phyloP scores from a whole-genome alignment of 2,888 invertebrate species.

The Cosmia trapezina region DNA sequence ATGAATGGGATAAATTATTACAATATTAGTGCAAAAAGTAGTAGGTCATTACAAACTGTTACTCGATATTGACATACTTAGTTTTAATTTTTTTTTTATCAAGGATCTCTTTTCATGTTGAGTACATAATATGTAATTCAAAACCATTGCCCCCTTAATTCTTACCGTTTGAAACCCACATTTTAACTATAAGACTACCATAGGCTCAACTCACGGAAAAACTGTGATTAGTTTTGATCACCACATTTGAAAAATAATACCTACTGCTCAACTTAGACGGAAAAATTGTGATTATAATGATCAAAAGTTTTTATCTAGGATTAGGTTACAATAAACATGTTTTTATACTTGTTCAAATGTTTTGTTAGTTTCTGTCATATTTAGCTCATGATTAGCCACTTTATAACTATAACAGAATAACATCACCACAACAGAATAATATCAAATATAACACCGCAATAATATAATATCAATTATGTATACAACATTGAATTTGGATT shows the following conservation, averaged over 20 bases:
- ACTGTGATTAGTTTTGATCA: no score
- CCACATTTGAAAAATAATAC: neutral
- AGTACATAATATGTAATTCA: slow-evolving; percentile 9
- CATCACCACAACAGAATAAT: no score
- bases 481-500: slow-evolving; percentile 31
- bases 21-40: slow-evolving; percentile 6
- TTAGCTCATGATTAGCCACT: slow-evolving; percentile 5
- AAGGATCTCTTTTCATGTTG: slow-evolving; percentile 15
- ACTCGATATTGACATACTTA: slow-evolving; percentile 10
- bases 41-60: slow-evolving; percentile 4
- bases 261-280: neutral
- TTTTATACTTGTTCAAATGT: slow-evolving; percentile 36
- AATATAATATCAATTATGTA: slow-evolving; percentile 8
- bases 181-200: slow-evolving; percentile 14
- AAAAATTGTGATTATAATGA: slow-evolving; percentile 38
- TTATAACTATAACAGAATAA: slow-evolving; percentile 10
- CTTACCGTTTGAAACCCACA: slow-evolving; percentile 1
- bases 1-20: slow-evolving; percentile 29
- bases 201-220: neutral
- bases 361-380: slow-evolving; percentile 26
- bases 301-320: slow-evolving; percentile 51
- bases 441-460: no score
- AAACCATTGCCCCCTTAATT: neutral
- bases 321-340: slow-evolving; percentile 42
- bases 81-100: slow-evolving; percentile 1